phyloP scores from a whole-genome alignment of 2,888 invertebrate genomes.

The Tenthredo mesomela region DNA sequence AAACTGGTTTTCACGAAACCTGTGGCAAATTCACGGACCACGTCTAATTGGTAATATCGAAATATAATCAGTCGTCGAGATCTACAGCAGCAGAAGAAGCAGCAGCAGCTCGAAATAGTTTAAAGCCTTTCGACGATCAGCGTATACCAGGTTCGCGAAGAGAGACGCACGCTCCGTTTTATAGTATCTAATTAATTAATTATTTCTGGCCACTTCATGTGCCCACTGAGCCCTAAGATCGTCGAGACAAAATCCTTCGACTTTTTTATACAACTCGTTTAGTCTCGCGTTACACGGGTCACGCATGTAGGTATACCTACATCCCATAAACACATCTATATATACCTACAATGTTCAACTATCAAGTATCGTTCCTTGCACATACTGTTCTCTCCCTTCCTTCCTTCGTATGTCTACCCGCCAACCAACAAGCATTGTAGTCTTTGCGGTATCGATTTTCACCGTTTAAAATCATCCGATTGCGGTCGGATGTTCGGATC shows the following conservation, averaged over 20 bases:
- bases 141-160: neutral
- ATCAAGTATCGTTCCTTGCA: neutral
- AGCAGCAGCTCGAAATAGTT: neutral
- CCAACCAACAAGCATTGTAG: neutral
- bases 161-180: conserved; percentile 20
- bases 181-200: conserved; percentile 48
- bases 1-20: neutral
- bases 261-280: conserved; percentile 47
- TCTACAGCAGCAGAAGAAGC: neutral
- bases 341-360: conserved; percentile 22
- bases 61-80: conserved; percentile 5
- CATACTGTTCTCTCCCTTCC: neutral
- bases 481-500: neutral
- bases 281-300: conserved; percentile 50
- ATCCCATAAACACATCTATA: conserved; percentile 2
- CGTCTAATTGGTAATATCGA: conserved; percentile 43
- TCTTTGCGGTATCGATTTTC: conserved; percentile 39
- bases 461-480: conserved; percentile 27
- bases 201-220: conserved; percentile 47
- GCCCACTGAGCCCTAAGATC: conserved; percentile 49
- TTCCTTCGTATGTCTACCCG: neutral
- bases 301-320: conserved; percentile 37
- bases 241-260: conserved; percentile 42
- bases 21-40: neutral
- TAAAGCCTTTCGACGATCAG: neutral